Evolutionary conservation across 2,113 vertebrate species (phyloP), one percentile per base, ranked within the genome.

Genomic region (Podiceps cristatus): DNA sequence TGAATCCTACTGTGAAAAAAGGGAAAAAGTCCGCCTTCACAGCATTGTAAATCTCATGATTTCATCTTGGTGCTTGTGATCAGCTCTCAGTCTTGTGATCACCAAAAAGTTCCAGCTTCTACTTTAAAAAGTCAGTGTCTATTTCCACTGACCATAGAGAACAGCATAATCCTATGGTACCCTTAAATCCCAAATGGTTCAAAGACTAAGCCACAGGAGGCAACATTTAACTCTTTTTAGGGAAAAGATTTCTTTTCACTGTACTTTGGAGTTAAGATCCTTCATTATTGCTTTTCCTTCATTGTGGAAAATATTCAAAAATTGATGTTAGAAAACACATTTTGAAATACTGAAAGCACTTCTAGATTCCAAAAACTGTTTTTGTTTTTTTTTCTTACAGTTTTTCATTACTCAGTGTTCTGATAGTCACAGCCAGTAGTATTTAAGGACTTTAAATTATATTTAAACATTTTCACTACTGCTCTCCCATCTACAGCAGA

Each of bases 51-150:
- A 67, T 64, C 67, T 33, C 40, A 49, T 93, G 14, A 92, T 82
- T 96, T 88, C 74, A 68, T 68, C 40, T 49, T 44, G 49, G 69
- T 78, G 40, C 77, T 90, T 95, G 69, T 85, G 74, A 92, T 90
- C 45, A 82, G 68, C 53, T 23, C n/a, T 5, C n/a, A 64, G 12
- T 78, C 85, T 93, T 88, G 88, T 88, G 74, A 93, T 72, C 50
- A 88, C 29, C 27, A 63, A 35, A 27, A 90, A 92, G 35, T 79
- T 63, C 45, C 90, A 93, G 64, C n/a, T 94, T 92, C 78, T 19
- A 56, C 62, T 94, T 88, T 50, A 50, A 69, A 45, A 72, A 72
- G 13, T 55, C 62, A 40, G 22, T 25, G 44, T 63, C 28, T 72
- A 71, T 37, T 88, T 89, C 81, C 60, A 81, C 27, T 52, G 22